phyloP scores from a whole-genome alignment of 2,113 vertebrate genomes.

The Egretta garzetta region DNA sequence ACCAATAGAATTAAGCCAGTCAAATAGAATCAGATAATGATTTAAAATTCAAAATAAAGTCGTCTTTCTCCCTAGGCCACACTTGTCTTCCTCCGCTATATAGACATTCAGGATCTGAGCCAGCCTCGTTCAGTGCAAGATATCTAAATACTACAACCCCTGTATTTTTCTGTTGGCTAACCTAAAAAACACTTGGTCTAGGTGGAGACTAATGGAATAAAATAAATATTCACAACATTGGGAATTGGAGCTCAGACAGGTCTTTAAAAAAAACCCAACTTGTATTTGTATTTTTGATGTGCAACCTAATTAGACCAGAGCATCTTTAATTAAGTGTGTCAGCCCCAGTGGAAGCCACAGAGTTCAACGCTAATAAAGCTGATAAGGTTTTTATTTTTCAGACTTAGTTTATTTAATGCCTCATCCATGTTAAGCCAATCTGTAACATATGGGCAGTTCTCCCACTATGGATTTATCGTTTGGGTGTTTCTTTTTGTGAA shows the following conservation, averaged over 20 bases:
- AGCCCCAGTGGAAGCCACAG: conserved; percentile 79
- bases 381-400: conserved; percentile 82
- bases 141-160: background rate
- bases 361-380: conserved; percentile 83
- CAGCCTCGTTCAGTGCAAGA: background rate
- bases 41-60: conserved; percentile 59
- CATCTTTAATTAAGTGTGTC: conserved; percentile 85
- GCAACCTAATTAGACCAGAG: conserved; percentile 83
- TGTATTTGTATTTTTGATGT: conserved; percentile 79
- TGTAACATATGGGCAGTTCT: conserved; percentile 82
- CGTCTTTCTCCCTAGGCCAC: background rate
- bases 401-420: conserved; percentile 82
- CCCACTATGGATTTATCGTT: conserved; percentile 78
- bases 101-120: background rate
- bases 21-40: conserved; percentile 44
- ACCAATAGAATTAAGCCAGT: conserved; percentile 61
- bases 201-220: conserved; percentile 1
- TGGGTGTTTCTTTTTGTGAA: conserved; percentile 76
- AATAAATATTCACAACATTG: conserved; percentile 64
- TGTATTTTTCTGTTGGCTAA: background rate
- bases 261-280: conserved; percentile 69
- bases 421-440: conserved; percentile 81
- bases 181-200: background rate
- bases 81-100: background rate
- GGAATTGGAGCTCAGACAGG: conserved; percentile 61